Conservation (phyloP, 2,888 invertebrate genomes). For the Steromphala cineraria region DNA sequence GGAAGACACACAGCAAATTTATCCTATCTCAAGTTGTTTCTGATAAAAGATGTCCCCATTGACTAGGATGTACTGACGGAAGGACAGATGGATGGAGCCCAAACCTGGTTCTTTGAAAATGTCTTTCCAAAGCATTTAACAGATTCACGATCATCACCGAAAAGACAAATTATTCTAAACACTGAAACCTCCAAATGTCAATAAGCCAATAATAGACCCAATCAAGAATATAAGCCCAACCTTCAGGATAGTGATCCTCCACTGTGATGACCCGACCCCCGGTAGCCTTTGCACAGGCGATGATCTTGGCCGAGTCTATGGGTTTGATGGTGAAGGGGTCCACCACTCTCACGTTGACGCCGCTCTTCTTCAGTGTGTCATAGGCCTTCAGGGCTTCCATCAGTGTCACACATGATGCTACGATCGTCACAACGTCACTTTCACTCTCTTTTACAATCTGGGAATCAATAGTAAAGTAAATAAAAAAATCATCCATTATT, state of each 20-base stretch:
- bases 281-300: conserved; percentile 85
- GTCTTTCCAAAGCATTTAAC: too few relatives aligned
- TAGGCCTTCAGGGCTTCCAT: conserved; percentile 93
- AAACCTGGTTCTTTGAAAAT: too few relatives aligned
- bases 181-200: too few relatives aligned
- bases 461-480: too few relatives aligned
- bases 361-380: conserved; percentile 81
- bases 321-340: conserved; percentile 98
- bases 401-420: conserved; percentile 95
- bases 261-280: conserved; percentile 92
- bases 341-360: conserved; percentile 86
- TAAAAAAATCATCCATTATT: too few relatives aligned
- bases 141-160: too few relatives aligned
- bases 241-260: conserved; percentile 97
- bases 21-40: too few relatives aligned
- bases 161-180: neutral
- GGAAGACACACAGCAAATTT: too few relatives aligned
- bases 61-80: too few relatives aligned
- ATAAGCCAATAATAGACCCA: too few relatives aligned
- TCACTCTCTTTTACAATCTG: conserved; percentile 85
- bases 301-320: conserved; percentile 86
- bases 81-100: too few relatives aligned
- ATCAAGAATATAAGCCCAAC: conserved; percentile 76
- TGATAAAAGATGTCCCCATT: too few relatives aligned
- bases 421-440: conserved; percentile 88